Base-by-base conservation (phyloP, 2,797 vertebrate genomes). In the Austrolebias charrua region DNA sequence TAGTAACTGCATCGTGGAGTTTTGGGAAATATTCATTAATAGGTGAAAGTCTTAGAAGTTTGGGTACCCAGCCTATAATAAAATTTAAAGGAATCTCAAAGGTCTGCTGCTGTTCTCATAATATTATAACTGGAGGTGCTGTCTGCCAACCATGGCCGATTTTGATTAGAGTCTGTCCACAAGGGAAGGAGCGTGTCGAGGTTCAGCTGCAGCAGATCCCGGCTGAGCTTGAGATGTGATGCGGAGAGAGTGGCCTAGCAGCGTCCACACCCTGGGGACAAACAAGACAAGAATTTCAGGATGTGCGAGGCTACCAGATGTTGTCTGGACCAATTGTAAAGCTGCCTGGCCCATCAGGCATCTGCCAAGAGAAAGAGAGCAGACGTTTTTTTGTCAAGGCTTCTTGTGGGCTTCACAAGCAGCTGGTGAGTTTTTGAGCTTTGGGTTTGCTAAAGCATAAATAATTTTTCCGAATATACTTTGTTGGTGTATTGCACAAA, bases 261-360 rank as follows among this genome's bases (percentile, higher is more conserved):
- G 46, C 1, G 4, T 57, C 44, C 18, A 11, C 5, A 12, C 80
- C 31, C 82, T 16, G 24, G 78, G 76, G 82, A 83, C 55, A 28
- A 9, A 12, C 35, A 52, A 81, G 66, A 78, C 55, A 14, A 18
- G 63, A 59, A 84, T 64, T 69, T 84, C 80, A 84, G 79, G 73
- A 80, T 59, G 55, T 55, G 51, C 65, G 45, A 68, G 69, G 72
- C 57, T 62, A 82, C 82, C 86, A 89, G 83, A 85, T 83, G 81
- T 79, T 75, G 73, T 75, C 73, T 65, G 71, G 68, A 59, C 58
- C 19, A 35, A 74, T 67, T 63, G 59, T 68, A 68, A 76, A 76
- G 60, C 50, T 1, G 29, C 35, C 20, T 52, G 48, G 54, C 47
- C 42, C 63, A 60, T 51, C 63, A 55, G 62, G 43, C 20, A 2